Conservation (phyloP, 2,797 vertebrate genomes). For the Notamacropus eugenii region DNA sequence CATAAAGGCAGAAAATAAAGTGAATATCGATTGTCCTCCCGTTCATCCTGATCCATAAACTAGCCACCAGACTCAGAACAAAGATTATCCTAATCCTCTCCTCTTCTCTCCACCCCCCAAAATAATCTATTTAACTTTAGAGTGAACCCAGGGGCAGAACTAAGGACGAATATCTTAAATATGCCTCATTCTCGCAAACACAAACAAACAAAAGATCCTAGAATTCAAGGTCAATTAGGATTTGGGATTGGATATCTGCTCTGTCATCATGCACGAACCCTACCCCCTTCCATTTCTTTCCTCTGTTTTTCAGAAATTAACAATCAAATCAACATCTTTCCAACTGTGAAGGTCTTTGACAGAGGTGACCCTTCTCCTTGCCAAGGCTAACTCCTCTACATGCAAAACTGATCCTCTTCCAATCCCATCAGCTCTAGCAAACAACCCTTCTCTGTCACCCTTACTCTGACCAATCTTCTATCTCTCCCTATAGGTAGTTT, state of each 20-base stretch:
- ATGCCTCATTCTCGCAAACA: background rate
- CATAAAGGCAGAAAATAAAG: constrained; percentile 52
- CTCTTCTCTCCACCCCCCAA: background rate
- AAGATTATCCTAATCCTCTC: background rate
- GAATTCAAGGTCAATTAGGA: background rate
- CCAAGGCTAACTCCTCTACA: too few species aligned
- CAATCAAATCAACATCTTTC: background rate
- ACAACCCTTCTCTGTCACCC: too few species aligned
- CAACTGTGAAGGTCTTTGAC: background rate
- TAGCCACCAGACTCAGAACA: background rate
- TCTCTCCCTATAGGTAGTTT: too few species aligned
- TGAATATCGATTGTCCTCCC: background rate
- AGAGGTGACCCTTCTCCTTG: background rate
- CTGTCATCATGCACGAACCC: background rate
- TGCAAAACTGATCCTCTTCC: too few species aligned
- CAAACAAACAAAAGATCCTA: background rate
- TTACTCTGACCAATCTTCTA: too few species aligned
- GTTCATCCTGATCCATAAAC: background rate
- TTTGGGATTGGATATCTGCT: background rate
- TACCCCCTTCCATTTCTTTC: background rate
- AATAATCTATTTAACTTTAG: background rate
- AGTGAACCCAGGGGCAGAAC: background rate
- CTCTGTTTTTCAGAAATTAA: background rate
- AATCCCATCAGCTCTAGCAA: too few species aligned
- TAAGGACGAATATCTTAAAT: background rate